These are phyloP conservation scores for Pseudomyrmex sp. DNA, from an alignment of 1,140 invertebrate genomes.

Conservation along the genomic window DNA sequence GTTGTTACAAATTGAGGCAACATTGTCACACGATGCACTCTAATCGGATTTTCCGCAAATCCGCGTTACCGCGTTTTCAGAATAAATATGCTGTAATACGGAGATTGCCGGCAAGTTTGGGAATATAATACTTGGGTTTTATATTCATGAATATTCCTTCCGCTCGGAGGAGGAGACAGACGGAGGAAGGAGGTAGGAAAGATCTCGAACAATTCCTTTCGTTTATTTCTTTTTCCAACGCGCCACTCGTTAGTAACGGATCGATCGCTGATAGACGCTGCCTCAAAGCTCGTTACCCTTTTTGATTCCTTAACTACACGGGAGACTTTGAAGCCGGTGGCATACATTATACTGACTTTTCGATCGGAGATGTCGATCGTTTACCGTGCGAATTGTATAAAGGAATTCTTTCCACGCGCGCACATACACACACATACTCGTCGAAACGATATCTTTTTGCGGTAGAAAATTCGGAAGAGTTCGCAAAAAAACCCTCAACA, in stretches of 20 bases:
- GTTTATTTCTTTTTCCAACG: neutral
- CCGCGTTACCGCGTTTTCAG: too few relatives aligned
- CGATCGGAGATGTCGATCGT: constrained; percentile 23
- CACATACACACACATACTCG: neutral
- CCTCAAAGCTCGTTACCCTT: constrained; percentile 57
- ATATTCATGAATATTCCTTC: too few relatives aligned
- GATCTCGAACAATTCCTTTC: neutral
- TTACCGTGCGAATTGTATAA: neutral
- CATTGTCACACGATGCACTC: neutral
- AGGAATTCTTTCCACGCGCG: neutral
- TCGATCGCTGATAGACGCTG: constrained; percentile 58
- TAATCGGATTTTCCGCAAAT: neutral
- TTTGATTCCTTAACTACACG: constrained; percentile 45
- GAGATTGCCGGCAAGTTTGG: too few relatives aligned
- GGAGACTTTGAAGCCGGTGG: constrained; percentile 16
- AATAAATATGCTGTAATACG: too few relatives aligned
- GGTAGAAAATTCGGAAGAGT: too few relatives aligned
- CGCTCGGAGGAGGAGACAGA: too few relatives aligned
- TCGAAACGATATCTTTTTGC: too few relatives aligned
- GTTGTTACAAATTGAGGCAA: neutral
- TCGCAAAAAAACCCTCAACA: too few relatives aligned
- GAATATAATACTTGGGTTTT: too few relatives aligned
- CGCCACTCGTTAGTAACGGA: constrained; percentile 60
- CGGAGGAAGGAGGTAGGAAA: neutral
- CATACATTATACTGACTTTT: constrained; percentile 36